Percentiles rank a stretch among this genome's conserved stretches.
phyloP scores from a whole-genome alignment of 2,113 vertebrate species.

The Hyperopisus bebe region DNA sequence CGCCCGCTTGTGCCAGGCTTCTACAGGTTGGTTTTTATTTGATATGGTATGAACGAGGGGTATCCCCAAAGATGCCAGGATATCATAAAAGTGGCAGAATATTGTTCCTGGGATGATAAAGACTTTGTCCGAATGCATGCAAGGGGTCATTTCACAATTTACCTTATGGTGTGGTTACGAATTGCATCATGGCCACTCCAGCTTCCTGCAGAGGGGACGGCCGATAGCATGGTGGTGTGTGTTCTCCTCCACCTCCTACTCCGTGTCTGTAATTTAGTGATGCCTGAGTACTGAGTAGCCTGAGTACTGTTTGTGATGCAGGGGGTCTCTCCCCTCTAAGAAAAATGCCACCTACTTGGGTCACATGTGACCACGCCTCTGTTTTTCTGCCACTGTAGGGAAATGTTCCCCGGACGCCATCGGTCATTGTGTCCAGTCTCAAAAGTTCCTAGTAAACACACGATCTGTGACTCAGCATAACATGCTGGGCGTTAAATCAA shows the following conservation, averaged over 20 bases:
- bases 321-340: conserved; percentile 21
- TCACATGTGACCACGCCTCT: not conserved
- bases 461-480: not conserved
- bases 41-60: not conserved
- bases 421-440: not conserved
- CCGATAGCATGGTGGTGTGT: not conserved
- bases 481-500: not conserved
- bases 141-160: conserved; percentile 7
- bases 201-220: conserved; percentile 34
- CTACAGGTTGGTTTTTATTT: not conserved
- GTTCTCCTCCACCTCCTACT: conserved; percentile 21
- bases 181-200: not conserved
- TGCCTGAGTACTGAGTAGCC: conserved; percentile 20
- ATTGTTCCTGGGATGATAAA: not conserved
- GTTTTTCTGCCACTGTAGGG: not conserved
- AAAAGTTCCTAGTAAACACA: not conserved
- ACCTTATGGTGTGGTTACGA: not conserved
- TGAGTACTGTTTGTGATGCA: conserved; percentile 30
- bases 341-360: not conserved
- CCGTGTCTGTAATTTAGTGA: conserved; percentile 35
- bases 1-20: not conserved
- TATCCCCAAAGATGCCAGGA: not conserved
- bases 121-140: not conserved
- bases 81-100: not conserved
- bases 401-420: not conserved